A percentile compares a stretch with the other conserved stretches of the same genome.
These are phyloP conservation scores for Catocala fraxini DNA, from an alignment of 2,888 invertebrate genomes.

Conservation along the genomic window DNA sequence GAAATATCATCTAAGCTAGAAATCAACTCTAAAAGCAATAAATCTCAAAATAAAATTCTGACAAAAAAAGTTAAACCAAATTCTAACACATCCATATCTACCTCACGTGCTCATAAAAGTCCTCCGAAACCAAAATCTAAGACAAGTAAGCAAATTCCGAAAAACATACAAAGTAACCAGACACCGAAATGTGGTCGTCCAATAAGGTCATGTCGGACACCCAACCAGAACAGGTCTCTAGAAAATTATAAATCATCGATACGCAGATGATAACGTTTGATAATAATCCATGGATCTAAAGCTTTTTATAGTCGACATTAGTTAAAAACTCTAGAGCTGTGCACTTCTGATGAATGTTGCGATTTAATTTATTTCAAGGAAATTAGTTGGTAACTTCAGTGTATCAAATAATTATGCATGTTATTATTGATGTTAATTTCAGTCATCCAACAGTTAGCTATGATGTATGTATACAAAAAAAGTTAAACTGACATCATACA, in stretches of 20 bases:
- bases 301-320: too few species aligned
- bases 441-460: too few species aligned
- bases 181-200: conserved; percentile 34
- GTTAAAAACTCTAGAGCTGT: too few species aligned
- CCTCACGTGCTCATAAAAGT: not conserved
- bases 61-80: not conserved
- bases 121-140: not conserved
- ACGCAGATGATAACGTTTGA: not conserved
- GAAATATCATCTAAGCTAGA: not conserved
- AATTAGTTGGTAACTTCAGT: too few species aligned
- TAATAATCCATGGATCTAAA: not conserved
- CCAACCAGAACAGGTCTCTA: conserved; percentile 31
- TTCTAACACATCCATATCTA: not conserved
- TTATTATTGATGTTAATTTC: too few species aligned
- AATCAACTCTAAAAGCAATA: not conserved
- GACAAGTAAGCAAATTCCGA: not conserved
- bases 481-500: too few species aligned
- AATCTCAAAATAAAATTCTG: not conserved
- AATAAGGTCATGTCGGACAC: conserved; percentile 47
- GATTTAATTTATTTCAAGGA: too few species aligned
- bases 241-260: conserved; percentile 23
- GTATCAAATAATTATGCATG: too few species aligned
- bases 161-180: not conserved
- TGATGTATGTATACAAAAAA: too few species aligned
- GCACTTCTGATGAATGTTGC: too few species aligned